Evolutionary conservation across 2,888 invertebrate genomes (phyloP).

Genomic region (Epistrophe grossulariae): DNA sequence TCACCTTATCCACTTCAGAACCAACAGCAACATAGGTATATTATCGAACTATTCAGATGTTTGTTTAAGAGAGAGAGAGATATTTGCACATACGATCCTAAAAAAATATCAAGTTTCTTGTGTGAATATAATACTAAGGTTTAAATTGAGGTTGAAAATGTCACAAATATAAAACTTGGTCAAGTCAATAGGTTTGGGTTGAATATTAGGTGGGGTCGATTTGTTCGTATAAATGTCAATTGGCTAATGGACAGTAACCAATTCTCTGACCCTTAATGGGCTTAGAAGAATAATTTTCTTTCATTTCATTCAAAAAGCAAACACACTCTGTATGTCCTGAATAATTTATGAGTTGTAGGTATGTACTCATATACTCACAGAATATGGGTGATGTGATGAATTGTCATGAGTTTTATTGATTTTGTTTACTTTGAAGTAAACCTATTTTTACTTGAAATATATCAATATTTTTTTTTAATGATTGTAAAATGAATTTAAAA

Average conservation of each 20-base stretch:
- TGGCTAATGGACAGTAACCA: slow-evolving; percentile 18
- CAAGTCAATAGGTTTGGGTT: neutral
- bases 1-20: neutral
- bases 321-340: slow-evolving; percentile 13
- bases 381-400: slow-evolving; percentile 9
- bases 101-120: neutral
- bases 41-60: neutral
- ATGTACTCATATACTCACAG: neutral
- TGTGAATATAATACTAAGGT: too few relatives aligned
- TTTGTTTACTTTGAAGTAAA: slow-evolving; percentile 16
- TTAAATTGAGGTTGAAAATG: too few relatives aligned
- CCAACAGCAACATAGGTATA: too few relatives aligned
- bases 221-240: slow-evolving; percentile 5
- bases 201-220: neutral
- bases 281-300: neutral
- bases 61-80: neutral
- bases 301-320: slow-evolving; percentile 14
- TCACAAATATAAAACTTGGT: neutral
- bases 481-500: too few relatives aligned
- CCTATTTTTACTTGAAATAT: neutral
- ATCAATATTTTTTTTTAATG: neutral
- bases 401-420: slow-evolving; percentile 42
- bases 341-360: slow-evolving; percentile 28
- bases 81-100: neutral
- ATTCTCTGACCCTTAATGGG: slow-evolving; percentile 11